phyloP scores from a whole-genome alignment of 2,797 vertebrate species.

The Alosa sapidissima region DNA sequence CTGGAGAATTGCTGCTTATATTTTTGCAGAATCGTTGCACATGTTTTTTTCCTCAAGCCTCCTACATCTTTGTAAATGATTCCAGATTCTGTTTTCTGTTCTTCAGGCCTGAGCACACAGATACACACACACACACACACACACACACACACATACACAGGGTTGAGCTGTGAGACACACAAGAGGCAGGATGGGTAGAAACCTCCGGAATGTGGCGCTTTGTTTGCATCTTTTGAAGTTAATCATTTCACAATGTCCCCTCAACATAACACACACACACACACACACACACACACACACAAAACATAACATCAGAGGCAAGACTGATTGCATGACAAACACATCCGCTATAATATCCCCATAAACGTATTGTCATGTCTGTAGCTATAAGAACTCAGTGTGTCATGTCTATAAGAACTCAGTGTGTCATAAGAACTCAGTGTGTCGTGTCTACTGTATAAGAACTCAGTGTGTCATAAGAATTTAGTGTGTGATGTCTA shows the following conservation, averaged over 20 bases:
- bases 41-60: neutral
- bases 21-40: neutral
- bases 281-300: neutral
- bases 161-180: neutral
- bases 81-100: neutral
- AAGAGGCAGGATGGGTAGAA: neutral
- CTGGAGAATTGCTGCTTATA: constrained; percentile 46
- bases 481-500: no score
- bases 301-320: neutral
- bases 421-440: no score
- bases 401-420: no score
- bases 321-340: no score
- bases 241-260: neutral
- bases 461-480: no score
- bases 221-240: neutral
- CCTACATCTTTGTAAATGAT: neutral
- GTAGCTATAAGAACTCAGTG: no score
- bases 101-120: no score
- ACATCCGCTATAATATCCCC: no score
- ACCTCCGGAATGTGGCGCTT: neutral
- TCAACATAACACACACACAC: neutral
- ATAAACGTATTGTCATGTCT: no score
- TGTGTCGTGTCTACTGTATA: no score
- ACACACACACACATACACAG: neutral
- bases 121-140: no score